Evolutionary conservation across 1,140 invertebrate genomes (phyloP).

Genomic region (Zophobas atratus): DNA sequence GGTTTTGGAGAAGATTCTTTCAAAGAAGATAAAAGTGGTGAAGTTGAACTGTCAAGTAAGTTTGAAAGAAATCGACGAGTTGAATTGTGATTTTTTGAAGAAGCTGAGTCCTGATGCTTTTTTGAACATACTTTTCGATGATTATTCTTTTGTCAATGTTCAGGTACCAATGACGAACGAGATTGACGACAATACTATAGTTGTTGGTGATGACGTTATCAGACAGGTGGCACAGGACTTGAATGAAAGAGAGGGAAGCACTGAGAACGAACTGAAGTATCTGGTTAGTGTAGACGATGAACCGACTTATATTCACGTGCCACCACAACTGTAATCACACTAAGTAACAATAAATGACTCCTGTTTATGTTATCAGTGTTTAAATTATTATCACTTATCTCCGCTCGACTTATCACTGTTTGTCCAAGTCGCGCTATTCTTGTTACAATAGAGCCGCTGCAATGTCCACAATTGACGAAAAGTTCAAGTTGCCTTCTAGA

Average conservation of each 20-base stretch:
- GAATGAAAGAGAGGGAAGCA: neutral
- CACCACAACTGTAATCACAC: too few relatives aligned
- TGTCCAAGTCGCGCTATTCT: neutral
- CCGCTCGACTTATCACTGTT: neutral
- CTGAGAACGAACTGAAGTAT: too few relatives aligned
- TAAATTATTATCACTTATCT: neutral
- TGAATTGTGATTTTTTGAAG: neutral
- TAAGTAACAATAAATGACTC: too few relatives aligned
- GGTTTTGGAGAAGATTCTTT: neutral
- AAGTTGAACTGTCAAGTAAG: neutral
- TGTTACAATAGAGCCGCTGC: too few relatives aligned
- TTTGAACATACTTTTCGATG: neutral
- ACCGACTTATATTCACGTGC: too few relatives aligned
- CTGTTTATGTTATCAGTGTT: too few relatives aligned
- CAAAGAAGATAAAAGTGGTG: neutral
- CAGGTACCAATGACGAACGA: neutral
- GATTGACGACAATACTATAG: slow-evolving; percentile 5
- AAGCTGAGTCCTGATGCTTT: neutral
- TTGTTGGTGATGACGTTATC: neutral
- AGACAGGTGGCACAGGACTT: neutral
- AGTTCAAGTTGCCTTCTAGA: slow-evolving; percentile 58
- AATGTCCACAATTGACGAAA: slow-evolving; percentile 49
- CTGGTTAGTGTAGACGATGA: too few relatives aligned
- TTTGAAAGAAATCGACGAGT: neutral
- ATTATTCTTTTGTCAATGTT: neutral